These are phyloP conservation scores for Drosophila acutilabella DNA, from an alignment of 2,888 invertebrate genomes.

Conservation along the genomic window DNA sequence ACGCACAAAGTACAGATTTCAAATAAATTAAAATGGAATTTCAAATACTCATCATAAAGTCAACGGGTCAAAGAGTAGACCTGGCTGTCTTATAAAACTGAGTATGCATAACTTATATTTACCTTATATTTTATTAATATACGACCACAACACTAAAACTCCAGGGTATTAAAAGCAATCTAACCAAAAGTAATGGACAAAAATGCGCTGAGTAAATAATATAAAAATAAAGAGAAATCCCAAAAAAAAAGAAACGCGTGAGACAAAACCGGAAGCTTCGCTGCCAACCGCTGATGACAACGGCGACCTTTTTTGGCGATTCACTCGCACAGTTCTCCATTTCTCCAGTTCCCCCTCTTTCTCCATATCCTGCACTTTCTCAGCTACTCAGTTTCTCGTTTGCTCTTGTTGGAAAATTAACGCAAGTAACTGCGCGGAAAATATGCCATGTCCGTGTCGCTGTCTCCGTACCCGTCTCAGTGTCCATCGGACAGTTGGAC, in stretches of 20 bases:
- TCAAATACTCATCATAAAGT: too few relatives aligned
- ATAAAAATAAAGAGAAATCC: conserved; percentile 14
- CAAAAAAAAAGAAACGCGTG: conserved; percentile 33
- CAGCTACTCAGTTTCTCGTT: conserved; percentile 17
- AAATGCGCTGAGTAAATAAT: conserved; percentile 63
- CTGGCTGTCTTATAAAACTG: too few relatives aligned
- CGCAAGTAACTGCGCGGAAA: conserved; percentile 75
- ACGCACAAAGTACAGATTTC: too few relatives aligned
- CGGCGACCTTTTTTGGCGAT: conserved; percentile 48
- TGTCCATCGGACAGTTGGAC: background rate
- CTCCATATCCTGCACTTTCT: background rate
- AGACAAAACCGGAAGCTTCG: conserved; percentile 54
- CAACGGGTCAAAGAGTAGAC: too few relatives aligned
- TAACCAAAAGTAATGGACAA: conserved; percentile 58
- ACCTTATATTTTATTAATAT: too few relatives aligned
- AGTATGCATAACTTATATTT: too few relatives aligned
- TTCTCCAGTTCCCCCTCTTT: background rate
- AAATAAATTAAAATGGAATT: background rate
- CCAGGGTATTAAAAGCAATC: conserved; percentile 32
- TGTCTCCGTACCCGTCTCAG: background rate
- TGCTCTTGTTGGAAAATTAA: conserved; percentile 60
- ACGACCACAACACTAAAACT: background rate
- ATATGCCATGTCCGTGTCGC: conserved; percentile 68
- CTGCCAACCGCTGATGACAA: conserved; percentile 38
- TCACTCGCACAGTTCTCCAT: conserved; percentile 21